Percentiles rank a stretch among this genome's conserved stretches.
phyloP scores from a whole-genome alignment of 30 jellyfish, hydroid and myxozoan genomes.

The Clytia hemisphaerica region DNA sequence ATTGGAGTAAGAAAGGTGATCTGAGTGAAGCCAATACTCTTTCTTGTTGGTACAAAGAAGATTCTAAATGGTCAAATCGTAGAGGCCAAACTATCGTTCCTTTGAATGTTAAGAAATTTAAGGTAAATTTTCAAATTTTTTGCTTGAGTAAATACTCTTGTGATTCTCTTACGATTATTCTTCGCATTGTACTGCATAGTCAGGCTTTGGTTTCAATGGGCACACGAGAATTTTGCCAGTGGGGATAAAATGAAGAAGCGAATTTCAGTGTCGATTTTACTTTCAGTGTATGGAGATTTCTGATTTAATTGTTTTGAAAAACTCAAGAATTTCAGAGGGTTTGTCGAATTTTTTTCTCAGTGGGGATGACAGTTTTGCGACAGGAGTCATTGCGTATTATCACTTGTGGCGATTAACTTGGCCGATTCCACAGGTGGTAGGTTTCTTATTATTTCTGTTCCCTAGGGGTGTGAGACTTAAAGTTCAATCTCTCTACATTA shows the following conservation, averaged over 20 bases:
- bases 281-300: too few species aligned
- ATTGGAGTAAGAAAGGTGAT: slow-evolving; percentile 42
- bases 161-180: too few species aligned
- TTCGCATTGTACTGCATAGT: too few species aligned
- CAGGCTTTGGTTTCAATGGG: too few species aligned
- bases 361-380: too few species aligned
- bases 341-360: too few species aligned
- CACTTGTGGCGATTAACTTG: background rate
- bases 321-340: too few species aligned
- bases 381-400: background rate
- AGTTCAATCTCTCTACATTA: background rate
- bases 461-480: background rate
- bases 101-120: slow-evolving; percentile 32
- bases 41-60: slow-evolving; percentile 63
- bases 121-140: slow-evolving; percentile 50
- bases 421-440: background rate
- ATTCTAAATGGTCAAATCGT: slow-evolving; percentile 42
- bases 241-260: too few species aligned
- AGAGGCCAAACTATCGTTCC: slow-evolving; percentile 59
- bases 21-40: slow-evolving; percentile 23
- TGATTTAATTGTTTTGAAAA: too few species aligned
- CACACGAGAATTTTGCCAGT: too few species aligned
- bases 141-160: too few species aligned
- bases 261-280: too few species aligned
- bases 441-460: background rate